Evolutionary conservation across 2,888 invertebrate species (phyloP), one percentile per base, ranked within the genome.

Genomic region (Drosophila mulleri): DNA sequence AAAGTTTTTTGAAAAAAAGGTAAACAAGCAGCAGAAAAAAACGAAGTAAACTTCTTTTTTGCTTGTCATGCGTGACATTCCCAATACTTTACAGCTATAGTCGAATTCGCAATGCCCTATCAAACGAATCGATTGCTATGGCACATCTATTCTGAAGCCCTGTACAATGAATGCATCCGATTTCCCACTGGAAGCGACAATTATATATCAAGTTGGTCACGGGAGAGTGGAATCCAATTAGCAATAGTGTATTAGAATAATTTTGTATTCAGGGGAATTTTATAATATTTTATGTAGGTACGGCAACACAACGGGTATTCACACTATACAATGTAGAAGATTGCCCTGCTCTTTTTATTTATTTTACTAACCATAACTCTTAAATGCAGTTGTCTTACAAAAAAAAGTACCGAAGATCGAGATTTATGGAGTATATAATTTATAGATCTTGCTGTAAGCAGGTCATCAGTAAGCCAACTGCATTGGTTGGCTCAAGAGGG

Each of bases 201-300:
- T n/a, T 39, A 45, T 42, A 64, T 59, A 57, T 59, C 37, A 54
- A 59, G 54, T 70, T 76, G 67, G 82, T 82, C 80, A 82, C 82
- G 86, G 73, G 64, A 81, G 66, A 70, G 50, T 69, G 70, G 50
- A 47, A 79, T 71, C 59, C 48, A 73, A 72, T 72, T 72, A 37
- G 61, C 45, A 63, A 65, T 48, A 35, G 44, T 37, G n/a, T 58
- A 41, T 41, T 53, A 20, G 23, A 52, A 54, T 47, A 58, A 48
- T 47, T 32, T 41, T 44, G 11, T 20, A 32, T 23, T n/a, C 2
- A n/a, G 54, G 72, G 80, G 77, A 72, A 67, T 35, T 67, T 78
- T 67, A 56, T 32, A 29, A 54, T 29, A 23, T 12, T 50, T 48
- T 18, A 18, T 18, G 1, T 12, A n/a, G 11, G 7, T n/a, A 29